A percentile compares a stretch with the other conserved stretches of the same genome.
Conservation (phyloP, 1,140 invertebrate species). For the Eciton burchellii region DNA sequence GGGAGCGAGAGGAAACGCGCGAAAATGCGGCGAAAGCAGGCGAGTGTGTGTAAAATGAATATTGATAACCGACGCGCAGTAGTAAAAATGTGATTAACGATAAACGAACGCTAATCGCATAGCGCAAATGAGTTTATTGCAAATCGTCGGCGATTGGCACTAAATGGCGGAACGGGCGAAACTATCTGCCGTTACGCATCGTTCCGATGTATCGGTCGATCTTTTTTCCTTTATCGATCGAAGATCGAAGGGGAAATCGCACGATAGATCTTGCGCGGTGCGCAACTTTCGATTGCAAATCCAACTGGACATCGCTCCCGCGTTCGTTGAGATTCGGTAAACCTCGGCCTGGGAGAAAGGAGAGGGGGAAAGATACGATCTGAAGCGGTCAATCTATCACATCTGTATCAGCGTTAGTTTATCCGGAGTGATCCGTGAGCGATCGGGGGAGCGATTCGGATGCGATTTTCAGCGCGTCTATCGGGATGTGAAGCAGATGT, state of each 20-base stretch:
- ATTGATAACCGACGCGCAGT: conserved; percentile 58
- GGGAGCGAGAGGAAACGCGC: not conserved
- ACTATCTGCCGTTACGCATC: conserved; percentile 3
- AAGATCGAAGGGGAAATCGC: not conserved
- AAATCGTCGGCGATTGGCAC: conserved; percentile 31
- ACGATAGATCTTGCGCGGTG: not conserved
- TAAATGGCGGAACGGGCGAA: conserved; percentile 13
- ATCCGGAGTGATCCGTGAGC: not conserved
- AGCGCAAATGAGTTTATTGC: conserved; percentile 29
- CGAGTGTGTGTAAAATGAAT: conserved; percentile 20
- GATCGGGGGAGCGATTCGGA: conserved; percentile 19
- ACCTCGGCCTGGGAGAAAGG: not conserved
- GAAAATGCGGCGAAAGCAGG: not conserved
- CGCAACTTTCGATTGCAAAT: not conserved
- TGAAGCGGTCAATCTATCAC: not conserved
- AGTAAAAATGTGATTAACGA: conserved; percentile 69
- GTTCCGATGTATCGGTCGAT: not conserved
- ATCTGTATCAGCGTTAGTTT: conserved; percentile 12
- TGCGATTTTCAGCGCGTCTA: conserved; percentile 20
- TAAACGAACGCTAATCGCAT: conserved; percentile 66
- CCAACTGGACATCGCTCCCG: not conserved
- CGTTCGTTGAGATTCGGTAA: not conserved
- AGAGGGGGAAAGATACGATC: not conserved
- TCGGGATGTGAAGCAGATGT: conserved; percentile 3
- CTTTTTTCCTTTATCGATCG: conserved; percentile 18